phyloP scores from a whole-genome alignment of 2,888 invertebrate genomes.

The Drosophila anomelani region DNA sequence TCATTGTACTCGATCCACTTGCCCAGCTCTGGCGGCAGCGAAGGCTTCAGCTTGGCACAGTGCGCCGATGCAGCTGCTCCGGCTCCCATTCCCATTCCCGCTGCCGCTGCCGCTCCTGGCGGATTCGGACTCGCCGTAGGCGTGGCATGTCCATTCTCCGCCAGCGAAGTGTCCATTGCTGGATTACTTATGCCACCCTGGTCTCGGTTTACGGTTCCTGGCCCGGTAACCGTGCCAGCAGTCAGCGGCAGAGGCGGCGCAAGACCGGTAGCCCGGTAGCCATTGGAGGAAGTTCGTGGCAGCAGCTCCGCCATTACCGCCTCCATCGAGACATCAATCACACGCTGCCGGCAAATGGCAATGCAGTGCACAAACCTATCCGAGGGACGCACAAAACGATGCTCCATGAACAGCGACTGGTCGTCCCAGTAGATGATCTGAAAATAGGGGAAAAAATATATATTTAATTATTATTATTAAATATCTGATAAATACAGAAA shows the following conservation, averaged over 20 bases:
- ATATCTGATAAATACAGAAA: background rate
- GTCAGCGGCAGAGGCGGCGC: constrained; percentile 57
- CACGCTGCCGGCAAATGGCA: constrained; percentile 85
- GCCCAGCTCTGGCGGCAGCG: constrained; percentile 88
- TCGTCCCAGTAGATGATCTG: constrained; percentile 95
- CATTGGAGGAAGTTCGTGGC: constrained; percentile 57
- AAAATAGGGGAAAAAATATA: too few relatives aligned
- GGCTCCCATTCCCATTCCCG: background rate
- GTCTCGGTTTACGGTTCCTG: background rate
- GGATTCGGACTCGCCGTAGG: background rate
- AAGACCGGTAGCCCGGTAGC: constrained; percentile 54
- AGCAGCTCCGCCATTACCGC: constrained; percentile 85
- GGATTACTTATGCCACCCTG: constrained; percentile 42
- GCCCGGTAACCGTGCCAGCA: background rate
- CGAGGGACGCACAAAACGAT: constrained; percentile 90
- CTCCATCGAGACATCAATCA: constrained; percentile 86
- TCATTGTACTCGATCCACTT: constrained; percentile 90
- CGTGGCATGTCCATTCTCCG: constrained; percentile 77
- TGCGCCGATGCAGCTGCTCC: constrained; percentile 37
- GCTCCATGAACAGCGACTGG: constrained; percentile 92
- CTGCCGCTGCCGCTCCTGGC: background rate
- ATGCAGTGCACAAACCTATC: constrained; percentile 89
- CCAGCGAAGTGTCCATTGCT: constrained; percentile 59
- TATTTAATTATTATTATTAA: too few relatives aligned
- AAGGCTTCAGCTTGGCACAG: constrained; percentile 85